These are phyloP conservation scores for Drosophila paracracens DNA, from an alignment of 2,888 invertebrate genomes.

Conservation along the genomic window DNA sequence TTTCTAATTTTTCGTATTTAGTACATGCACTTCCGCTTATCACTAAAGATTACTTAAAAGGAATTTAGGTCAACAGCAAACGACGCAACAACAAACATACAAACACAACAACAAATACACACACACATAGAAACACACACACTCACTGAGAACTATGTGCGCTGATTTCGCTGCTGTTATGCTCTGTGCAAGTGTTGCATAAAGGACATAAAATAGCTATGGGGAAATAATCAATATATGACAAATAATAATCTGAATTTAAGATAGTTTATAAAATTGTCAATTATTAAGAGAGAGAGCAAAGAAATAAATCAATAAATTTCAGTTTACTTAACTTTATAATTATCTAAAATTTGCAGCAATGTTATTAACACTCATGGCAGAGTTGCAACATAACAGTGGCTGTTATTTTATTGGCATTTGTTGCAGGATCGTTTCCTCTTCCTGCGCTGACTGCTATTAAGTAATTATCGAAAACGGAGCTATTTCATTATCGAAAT, in stretches of 20 bases:
- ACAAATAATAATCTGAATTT: background rate
- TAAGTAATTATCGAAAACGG: constrained; percentile 5
- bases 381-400: background rate
- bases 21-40: constrained; percentile 76
- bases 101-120: constrained; percentile 30
- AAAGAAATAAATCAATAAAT: background rate
- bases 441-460: background rate
- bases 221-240: background rate
- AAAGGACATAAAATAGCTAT: background rate
- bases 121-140: background rate
- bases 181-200: background rate
- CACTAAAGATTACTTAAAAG: constrained; percentile 69
- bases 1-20: constrained; percentile 66
- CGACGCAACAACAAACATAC: constrained; percentile 32
- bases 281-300: background rate
- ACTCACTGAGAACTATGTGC: constrained; percentile 11
- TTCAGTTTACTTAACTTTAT: background rate
- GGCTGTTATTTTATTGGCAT: background rate
- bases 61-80: constrained; percentile 68
- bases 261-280: background rate
- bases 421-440: background rate
- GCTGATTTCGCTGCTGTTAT: constrained; percentile 15
- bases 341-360: background rate
- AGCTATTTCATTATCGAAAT: background rate
- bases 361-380: background rate